Conservation (phyloP, 2,888 invertebrate species). For the Stenoptilia bipunctidactyla region DNA sequence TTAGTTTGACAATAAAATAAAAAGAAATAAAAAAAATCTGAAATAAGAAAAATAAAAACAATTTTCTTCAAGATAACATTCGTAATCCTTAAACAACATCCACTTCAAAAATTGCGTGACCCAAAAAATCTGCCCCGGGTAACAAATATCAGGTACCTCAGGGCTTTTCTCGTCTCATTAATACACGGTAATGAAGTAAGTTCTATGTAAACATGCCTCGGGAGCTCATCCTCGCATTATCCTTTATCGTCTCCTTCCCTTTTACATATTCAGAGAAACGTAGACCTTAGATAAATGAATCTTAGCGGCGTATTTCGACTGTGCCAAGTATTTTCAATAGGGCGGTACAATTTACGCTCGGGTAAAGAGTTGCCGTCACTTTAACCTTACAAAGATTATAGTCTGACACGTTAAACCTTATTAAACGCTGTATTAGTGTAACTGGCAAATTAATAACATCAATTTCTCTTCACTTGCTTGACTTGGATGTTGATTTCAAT, state of each 20-base stretch:
- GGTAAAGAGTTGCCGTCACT: conserved; percentile 37
- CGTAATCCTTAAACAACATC: too few species aligned
- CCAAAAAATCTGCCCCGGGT: conserved; percentile 22
- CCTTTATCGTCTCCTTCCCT: background rate
- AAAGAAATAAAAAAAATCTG: too few species aligned
- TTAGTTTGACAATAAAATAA: too few species aligned
- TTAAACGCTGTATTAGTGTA: conserved; percentile 19
- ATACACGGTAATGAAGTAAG: conserved; percentile 60
- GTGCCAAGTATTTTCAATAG: conserved; percentile 20
- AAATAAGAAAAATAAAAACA: too few species aligned
- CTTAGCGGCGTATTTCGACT: background rate
- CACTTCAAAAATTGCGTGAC: too few species aligned
- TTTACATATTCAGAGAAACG: conserved; percentile 27
- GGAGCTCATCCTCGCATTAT: conserved; percentile 33
- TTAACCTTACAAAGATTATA: conserved; percentile 44
- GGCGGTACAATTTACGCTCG: conserved; percentile 36
- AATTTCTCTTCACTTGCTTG: background rate
- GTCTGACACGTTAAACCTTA: conserved; percentile 42
- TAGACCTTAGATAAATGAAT: conserved; percentile 29
- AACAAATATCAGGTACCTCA: conserved; percentile 38
- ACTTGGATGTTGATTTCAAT: too few species aligned
- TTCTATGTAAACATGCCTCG: conserved; percentile 60
- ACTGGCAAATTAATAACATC: background rate
- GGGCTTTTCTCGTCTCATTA: conserved; percentile 48
- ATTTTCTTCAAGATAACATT: too few species aligned